Evolutionary conservation across 2,888 invertebrate genomes (phyloP).

Genomic region (Sphinx pinastri): DNA sequence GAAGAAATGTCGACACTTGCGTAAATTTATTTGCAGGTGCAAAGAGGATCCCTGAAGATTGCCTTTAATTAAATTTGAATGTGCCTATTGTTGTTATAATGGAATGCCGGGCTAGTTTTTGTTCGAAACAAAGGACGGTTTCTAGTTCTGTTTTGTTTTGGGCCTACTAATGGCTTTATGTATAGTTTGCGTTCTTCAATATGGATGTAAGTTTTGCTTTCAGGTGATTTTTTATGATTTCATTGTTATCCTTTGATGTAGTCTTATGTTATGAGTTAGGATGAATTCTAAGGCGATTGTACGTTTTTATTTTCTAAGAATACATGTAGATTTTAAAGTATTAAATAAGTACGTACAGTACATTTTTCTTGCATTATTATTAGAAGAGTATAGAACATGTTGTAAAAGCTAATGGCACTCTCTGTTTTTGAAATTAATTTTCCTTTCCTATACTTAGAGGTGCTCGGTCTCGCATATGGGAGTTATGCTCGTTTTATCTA

Average conservation of each 20-base stretch:
- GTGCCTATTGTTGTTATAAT: slow-evolving; percentile 32
- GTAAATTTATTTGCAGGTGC: slow-evolving; percentile 62
- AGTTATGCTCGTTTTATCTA: too few species aligned
- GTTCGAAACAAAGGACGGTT: slow-evolving; percentile 10
- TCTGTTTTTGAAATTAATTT: too few species aligned
- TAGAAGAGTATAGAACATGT: too few species aligned
- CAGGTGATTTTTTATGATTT: neutral
- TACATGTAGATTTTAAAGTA: too few species aligned
- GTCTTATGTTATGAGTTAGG: too few species aligned
- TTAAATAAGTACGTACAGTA: too few species aligned
- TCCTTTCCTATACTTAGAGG: too few species aligned
- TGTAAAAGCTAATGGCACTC: too few species aligned
- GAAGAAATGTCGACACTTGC: slow-evolving; percentile 63
- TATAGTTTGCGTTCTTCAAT: neutral
- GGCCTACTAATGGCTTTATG: slow-evolving; percentile 19
- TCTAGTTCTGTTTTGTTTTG: neutral
- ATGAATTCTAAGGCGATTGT: too few species aligned
- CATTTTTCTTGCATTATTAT: too few species aligned
- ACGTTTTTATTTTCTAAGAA: too few species aligned
- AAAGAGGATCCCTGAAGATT: slow-evolving; percentile 52
- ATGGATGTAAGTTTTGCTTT: neutral
- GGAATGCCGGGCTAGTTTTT: slow-evolving; percentile 26
- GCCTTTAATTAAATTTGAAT: slow-evolving; percentile 64
- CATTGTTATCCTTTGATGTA: neutral
- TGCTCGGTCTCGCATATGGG: too few species aligned